Percentiles rank a stretch among this genome's conserved stretches.
These are phyloP conservation scores for Enteromius radiatus DNA, from an alignment of 2,797 vertebrate genomes.

Conservation along the genomic window DNA sequence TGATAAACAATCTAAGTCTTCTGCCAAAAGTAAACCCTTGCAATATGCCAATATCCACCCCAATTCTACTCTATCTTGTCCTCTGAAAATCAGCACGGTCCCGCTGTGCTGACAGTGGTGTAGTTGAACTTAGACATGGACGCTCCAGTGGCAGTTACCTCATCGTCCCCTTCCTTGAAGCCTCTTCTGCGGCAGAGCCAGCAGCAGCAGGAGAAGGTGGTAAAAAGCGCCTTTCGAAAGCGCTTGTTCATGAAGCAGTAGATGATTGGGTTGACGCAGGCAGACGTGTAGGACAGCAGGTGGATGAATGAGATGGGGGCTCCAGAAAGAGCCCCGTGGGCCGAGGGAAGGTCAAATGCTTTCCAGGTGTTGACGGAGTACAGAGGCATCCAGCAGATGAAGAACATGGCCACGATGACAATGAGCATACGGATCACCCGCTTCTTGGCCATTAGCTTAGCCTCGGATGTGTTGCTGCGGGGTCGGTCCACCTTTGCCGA, in stretches of 20 bases:
- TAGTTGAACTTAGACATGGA: conserved; percentile 94
- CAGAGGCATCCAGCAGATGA: conserved; percentile 95
- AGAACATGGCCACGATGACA: conserved; percentile 92
- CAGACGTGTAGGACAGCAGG: conserved; percentile 87
- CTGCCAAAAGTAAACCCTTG: not conserved
- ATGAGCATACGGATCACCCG: conserved; percentile 95
- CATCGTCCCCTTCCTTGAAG: conserved; percentile 72
- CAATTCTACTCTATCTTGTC: not conserved
- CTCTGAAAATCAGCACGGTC: conserved; percentile 75
- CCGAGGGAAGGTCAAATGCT: conserved; percentile 83
- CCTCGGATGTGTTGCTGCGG: conserved; percentile 83
- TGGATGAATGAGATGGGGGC: conserved; percentile 95
- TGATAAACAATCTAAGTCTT: not conserved
- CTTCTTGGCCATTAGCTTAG: conserved; percentile 91
- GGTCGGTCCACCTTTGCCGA: conserved; percentile 71
- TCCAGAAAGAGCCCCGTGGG: conserved; percentile 83
- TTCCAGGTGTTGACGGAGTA: conserved; percentile 94
- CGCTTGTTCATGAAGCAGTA: conserved; percentile 99
- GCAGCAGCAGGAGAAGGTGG: conserved; percentile 85
- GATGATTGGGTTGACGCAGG: conserved; percentile 93
- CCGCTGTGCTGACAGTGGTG: conserved; percentile 92
- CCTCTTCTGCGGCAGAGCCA: conserved; percentile 59
- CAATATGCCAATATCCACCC: not conserved
- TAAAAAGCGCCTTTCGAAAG: conserved; percentile 87
- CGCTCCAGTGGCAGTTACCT: conserved; percentile 78